Evolutionary conservation across 2,888 invertebrate genomes (phyloP).

Genomic region (Lucinisca nassula): DNA sequence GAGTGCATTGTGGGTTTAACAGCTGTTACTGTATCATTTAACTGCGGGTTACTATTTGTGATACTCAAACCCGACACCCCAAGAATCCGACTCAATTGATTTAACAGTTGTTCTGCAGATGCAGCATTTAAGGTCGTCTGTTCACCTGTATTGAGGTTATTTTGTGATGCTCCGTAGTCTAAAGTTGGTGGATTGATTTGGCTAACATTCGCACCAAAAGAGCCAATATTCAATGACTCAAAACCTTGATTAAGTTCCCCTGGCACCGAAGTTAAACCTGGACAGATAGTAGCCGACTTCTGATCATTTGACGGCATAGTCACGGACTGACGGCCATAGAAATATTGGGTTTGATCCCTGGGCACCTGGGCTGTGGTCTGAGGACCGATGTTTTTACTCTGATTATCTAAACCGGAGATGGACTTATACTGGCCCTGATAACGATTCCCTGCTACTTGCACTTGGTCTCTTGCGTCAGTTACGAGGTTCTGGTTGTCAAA

Average conservation of each 20-base stretch:
- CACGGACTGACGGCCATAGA: no score
- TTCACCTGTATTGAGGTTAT: background rate
- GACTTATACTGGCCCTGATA: no score
- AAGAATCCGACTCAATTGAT: background rate
- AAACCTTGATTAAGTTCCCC: background rate
- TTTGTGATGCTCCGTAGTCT: background rate
- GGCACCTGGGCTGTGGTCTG: background rate
- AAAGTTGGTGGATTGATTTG: background rate
- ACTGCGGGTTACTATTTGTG: background rate
- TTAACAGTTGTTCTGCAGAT: background rate
- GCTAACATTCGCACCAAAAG: background rate
- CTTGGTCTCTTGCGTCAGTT: no score
- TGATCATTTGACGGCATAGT: no score
- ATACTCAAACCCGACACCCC: background rate
- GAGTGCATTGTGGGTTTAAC: background rate
- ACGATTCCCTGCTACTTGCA: no score
- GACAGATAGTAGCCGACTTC: background rate
- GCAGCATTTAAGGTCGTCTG: background rate
- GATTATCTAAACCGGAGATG: no score
- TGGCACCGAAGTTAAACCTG: background rate
- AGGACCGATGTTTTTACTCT: no score
- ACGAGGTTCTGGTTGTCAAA: no score
- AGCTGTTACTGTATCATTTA: background rate
- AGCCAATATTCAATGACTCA: background rate
- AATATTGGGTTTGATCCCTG: no score